Percentiles rank a stretch among this genome's conserved stretches.
These are phyloP conservation scores for Leucoma salicis DNA, from an alignment of 2,888 invertebrate species.

Conservation along the genomic window DNA sequence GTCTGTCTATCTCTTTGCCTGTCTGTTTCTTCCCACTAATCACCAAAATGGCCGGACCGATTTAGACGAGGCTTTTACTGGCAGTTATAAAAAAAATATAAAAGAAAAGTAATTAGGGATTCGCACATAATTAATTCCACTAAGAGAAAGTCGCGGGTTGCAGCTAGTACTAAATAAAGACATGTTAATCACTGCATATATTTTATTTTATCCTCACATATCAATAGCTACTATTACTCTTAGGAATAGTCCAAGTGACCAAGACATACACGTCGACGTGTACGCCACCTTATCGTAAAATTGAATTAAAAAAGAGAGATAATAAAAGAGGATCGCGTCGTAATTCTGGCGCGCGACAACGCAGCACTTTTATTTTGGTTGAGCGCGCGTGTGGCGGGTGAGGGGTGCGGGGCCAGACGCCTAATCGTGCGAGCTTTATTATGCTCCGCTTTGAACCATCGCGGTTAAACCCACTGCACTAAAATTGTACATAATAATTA, in stretches of 20 bases:
- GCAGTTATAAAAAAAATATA: background rate
- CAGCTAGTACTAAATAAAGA: background rate
- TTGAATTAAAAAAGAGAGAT: conserved; percentile 79
- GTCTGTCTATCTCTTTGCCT: too few species aligned
- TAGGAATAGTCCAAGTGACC: conserved; percentile 21
- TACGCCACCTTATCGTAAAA: conserved; percentile 72
- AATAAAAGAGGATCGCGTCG: conserved; percentile 76
- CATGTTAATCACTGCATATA: conserved; percentile 9
- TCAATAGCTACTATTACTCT: conserved; percentile 11
- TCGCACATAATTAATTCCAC: too few species aligned
- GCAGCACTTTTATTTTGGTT: conserved; percentile 75
- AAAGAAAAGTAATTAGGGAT: too few species aligned
- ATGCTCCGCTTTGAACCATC: conserved; percentile 40
- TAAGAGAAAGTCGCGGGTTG: background rate
- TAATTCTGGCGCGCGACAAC: conserved; percentile 81
- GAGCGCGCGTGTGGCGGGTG: conserved; percentile 64
- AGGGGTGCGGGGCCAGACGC: conserved; percentile 36
- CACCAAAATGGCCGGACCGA: too few species aligned
- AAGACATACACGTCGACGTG: conserved; percentile 43
- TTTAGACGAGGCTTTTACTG: background rate
- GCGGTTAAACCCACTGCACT: too few species aligned
- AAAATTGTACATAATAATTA: too few species aligned
- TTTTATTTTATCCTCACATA: conserved; percentile 1
- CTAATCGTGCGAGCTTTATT: conserved; percentile 68
- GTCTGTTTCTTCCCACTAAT: too few species aligned